These are phyloP conservation scores for Leucopsar rothschildi DNA, from an alignment of 2,113 vertebrate species.

Conservation along the genomic window DNA sequence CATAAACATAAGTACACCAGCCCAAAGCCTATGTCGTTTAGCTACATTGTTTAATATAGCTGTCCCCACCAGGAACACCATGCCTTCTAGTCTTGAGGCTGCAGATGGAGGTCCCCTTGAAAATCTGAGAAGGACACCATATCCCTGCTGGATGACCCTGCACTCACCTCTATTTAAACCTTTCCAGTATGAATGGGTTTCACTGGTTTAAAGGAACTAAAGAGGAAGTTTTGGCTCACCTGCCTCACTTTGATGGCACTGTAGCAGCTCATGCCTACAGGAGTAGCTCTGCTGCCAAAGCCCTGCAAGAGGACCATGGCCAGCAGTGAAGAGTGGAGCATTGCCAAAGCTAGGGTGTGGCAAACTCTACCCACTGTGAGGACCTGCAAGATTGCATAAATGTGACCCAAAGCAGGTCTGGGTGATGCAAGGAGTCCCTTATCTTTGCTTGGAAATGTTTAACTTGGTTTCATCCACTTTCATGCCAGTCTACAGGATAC, in stretches of 20 bases:
- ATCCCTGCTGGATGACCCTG: not conserved
- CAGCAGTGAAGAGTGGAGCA: accelerated
- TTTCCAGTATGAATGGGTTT: not conserved
- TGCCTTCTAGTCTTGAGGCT: not conserved
- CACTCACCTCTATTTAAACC: not conserved
- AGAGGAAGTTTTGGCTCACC: not conserved
- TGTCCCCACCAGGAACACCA: accelerated
- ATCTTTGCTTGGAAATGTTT: not conserved
- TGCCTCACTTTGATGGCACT: not conserved
- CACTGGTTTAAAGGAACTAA: not conserved
- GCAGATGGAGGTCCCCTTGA: not conserved
- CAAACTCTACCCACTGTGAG: not conserved
- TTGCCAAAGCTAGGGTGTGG: not conserved
- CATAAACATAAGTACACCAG: not conserved
- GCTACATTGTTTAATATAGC: not conserved
- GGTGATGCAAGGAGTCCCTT: not conserved
- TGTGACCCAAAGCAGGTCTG: not conserved
- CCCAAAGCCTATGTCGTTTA: not conserved
- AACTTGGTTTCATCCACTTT: not conserved
- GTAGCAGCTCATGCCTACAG: not conserved
- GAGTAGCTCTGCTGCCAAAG: not conserved
- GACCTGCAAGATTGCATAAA: not conserved
- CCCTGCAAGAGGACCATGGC: not conserved
- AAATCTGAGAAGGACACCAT: not conserved
- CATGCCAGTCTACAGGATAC: not conserved